Conservation (phyloP, 2,113 vertebrate species). For the Corapipo altera region DNA sequence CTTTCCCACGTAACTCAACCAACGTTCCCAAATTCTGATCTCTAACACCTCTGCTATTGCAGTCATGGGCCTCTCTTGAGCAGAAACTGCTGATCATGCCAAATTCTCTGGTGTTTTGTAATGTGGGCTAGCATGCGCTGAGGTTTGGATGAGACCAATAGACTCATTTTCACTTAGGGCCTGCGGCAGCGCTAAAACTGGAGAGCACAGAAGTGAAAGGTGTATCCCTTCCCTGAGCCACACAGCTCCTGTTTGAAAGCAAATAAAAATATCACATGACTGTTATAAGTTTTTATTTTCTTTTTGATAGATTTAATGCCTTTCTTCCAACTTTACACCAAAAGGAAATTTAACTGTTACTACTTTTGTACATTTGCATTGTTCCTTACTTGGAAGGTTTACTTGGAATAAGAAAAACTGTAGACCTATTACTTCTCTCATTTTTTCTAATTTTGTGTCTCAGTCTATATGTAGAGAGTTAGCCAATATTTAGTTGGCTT, state of each 20-base stretch:
- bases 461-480: background rate
- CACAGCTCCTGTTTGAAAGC: constrained; percentile 51
- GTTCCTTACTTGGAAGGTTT: background rate
- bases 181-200: background rate
- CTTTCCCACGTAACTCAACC: constrained; percentile 47
- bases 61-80: constrained; percentile 58
- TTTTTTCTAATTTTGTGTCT: background rate
- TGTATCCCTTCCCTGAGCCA: background rate
- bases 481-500: background rate
- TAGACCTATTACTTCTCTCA: background rate
- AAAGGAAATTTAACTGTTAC: background rate
- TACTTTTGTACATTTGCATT: background rate
- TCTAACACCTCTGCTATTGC: constrained; percentile 69
- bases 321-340: background rate
- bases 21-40: constrained; percentile 35
- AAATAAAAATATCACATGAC: background rate
- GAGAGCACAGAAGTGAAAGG: constrained; percentile 21
- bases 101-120: constrained; percentile 68
- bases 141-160: constrained; percentile 50
- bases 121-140: constrained; percentile 32
- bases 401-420: background rate
- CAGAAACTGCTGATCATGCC: constrained; percentile 68
- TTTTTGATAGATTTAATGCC: background rate
- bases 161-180: constrained; percentile 53
- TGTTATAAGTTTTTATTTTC: background rate